These are phyloP conservation scores for Fregata magnificens DNA, from an alignment of 2,113 vertebrate genomes.

Conservation along the genomic window DNA sequence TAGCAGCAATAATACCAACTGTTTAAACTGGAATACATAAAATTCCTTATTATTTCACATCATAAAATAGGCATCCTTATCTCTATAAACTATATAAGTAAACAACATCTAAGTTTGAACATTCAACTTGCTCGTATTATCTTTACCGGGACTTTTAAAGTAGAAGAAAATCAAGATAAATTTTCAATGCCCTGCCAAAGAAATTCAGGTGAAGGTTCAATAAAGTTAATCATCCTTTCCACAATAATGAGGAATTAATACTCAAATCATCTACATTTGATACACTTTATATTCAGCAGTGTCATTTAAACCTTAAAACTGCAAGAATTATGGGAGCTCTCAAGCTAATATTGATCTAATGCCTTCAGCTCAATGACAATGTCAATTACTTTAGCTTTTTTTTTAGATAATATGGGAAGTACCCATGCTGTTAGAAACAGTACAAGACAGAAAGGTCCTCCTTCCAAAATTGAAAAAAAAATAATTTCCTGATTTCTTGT, in stretches of 20 bases:
- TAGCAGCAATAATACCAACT: neutral
- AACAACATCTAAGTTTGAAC: neutral
- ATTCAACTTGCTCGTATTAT: neutral
- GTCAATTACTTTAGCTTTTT: neutral
- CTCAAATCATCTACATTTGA: constrained; percentile 4
- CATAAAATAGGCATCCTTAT: neutral
- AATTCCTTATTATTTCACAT: neutral
- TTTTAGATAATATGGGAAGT: neutral
- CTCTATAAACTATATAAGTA: neutral
- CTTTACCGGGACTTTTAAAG: neutral
- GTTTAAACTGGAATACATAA: neutral
- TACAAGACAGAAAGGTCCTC: neutral
- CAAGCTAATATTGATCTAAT: constrained; percentile 29
- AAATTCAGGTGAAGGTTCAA: neutral
- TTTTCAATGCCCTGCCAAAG: neutral
- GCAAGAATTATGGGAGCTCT: constrained; percentile 23
- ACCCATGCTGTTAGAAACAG: neutral
- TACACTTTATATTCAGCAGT: neutral
- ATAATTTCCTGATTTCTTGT: neutral
- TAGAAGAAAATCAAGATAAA: neutral
- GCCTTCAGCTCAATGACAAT: neutral
- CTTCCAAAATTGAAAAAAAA: neutral
- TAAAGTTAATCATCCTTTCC: constrained; percentile 10
- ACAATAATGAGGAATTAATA: constrained; percentile 33
- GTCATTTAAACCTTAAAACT: constrained; percentile 7